phyloP scores from a whole-genome alignment of 2,888 invertebrate genomes.

The Mellilla xanthometata region DNA sequence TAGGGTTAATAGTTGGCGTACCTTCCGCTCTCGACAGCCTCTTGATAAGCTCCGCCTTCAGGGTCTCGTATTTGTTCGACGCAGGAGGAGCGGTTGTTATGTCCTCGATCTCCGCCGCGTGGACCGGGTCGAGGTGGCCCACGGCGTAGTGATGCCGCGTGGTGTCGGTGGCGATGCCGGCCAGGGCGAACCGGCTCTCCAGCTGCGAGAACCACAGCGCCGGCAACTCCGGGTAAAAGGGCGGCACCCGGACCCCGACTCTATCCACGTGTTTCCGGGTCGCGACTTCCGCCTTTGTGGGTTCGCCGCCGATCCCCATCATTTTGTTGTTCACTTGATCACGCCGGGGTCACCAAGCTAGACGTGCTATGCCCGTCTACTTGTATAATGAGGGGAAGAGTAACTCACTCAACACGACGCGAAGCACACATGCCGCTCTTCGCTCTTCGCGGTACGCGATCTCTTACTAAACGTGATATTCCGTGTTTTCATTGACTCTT shows the following conservation, averaged over 20 bases:
- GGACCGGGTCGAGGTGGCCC: constrained; percentile 1
- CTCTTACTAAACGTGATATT: no score
- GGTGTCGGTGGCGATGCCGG: constrained; percentile 1
- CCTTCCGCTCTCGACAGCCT: background rate
- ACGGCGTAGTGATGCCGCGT: constrained; percentile 9
- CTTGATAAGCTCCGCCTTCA: constrained; percentile 1
- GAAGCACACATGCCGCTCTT: no score
- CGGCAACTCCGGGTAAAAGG: constrained; percentile 9
- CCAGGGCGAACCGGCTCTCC: constrained; percentile 1
- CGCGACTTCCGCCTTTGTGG: no score
- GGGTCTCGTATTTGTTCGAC: constrained; percentile 1
- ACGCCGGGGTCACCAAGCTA: no score
- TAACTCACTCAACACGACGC: no score
- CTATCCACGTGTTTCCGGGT: no score
- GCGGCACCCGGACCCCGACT: background rate
- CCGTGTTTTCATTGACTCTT: no score
- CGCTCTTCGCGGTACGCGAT: no score
- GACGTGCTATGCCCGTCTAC: no score
- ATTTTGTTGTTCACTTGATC: no score
- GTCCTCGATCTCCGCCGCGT: constrained; percentile 10
- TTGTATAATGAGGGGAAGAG: no score
- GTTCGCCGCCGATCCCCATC: no score
- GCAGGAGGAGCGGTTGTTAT: constrained; percentile 3
- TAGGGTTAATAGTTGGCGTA: background rate
- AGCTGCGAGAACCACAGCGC: constrained; percentile 7